phyloP scores from a whole-genome alignment of 2,113 vertebrate species.

The Pygoscelis antarcticus region DNA sequence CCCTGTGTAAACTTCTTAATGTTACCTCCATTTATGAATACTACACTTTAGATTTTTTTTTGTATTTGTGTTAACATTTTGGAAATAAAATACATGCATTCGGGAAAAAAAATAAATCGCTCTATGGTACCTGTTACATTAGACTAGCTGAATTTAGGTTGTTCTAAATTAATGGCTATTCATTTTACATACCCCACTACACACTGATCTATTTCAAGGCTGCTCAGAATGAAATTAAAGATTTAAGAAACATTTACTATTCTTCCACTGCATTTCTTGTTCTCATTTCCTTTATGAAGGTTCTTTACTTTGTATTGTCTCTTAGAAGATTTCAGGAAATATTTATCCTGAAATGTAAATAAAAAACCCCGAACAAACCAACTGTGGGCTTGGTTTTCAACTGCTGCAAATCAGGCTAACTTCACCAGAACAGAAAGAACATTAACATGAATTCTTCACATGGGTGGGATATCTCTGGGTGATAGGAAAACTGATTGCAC shows the following conservation, averaged over 20 bases:
- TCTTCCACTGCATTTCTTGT: not conserved
- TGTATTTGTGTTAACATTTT: not conserved
- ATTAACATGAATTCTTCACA: not conserved
- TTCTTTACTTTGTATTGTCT: not conserved
- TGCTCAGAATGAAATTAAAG: not conserved
- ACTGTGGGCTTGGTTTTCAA: not conserved
- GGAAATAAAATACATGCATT: not conserved
- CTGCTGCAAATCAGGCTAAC: not conserved
- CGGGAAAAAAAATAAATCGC: not conserved
- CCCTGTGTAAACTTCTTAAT: not conserved
- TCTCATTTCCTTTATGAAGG: not conserved
- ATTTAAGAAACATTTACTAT: not conserved
- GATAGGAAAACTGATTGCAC: not conserved
- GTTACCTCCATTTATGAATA: not conserved
- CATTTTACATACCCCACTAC: not conserved
- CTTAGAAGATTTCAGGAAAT: not conserved
- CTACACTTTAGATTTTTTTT: not conserved
- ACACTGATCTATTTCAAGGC: not conserved
- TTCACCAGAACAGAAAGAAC: not conserved
- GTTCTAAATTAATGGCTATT: not conserved
- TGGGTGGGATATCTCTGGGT: not conserved
- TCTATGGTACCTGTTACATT: not conserved
- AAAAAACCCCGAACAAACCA: fast-evolving
- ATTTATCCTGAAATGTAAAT: not conserved
- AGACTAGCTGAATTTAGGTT: not conserved